Evolutionary conservation across 2,888 invertebrate genomes (phyloP).

Genomic region (Lamellibrachia satsuma): DNA sequence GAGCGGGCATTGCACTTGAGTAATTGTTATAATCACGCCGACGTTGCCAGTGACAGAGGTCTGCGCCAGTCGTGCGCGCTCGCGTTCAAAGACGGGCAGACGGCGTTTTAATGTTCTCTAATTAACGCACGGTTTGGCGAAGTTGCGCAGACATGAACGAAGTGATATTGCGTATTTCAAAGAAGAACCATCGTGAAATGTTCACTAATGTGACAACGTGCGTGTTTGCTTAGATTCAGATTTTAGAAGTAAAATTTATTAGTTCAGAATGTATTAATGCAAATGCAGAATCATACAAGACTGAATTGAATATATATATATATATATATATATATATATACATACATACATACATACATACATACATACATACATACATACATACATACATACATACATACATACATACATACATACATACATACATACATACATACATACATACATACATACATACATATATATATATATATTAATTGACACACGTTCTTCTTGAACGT

Average conservation of each 20-base stretch:
- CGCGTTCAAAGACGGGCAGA: not conserved
- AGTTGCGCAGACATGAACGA: not conserved
- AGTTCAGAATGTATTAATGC: not conserved
- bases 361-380: no score
- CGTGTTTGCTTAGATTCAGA: not conserved
- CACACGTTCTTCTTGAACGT: no score
- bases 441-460: no score
- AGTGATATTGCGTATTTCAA: not conserved
- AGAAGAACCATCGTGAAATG: not conserved
- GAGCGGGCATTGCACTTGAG: not conserved
- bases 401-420: no score
- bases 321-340: no score
- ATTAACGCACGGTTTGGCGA: conserved; percentile 3
- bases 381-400: no score
- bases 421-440: no score
- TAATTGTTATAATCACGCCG: conserved; percentile 12
- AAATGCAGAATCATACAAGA: not conserved
- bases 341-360: no score
- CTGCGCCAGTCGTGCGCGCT: not conserved
- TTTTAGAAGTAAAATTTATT: not conserved
- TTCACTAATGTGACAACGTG: not conserved
- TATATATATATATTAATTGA: no score
- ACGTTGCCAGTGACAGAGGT: not conserved
- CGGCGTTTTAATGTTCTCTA: conserved; percentile 13
- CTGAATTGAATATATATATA: not conserved